Base-by-base conservation (phyloP, 2,113 vertebrate genomes). In the Anarhynchus alexandrinus region DNA sequence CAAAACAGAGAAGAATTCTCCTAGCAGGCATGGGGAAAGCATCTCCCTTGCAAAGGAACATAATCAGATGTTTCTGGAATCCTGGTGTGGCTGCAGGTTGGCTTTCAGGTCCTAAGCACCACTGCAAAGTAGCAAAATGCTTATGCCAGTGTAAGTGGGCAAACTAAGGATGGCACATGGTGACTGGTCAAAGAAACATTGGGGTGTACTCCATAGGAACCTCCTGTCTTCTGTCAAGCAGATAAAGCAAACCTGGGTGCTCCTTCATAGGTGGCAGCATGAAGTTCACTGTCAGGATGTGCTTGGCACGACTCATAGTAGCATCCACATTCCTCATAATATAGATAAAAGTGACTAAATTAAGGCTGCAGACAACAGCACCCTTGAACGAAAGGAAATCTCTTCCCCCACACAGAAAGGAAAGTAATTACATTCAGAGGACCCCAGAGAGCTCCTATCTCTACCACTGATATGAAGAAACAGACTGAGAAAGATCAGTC, bases 401-500 rank as follows among this genome's bases (percentile, higher is more conserved):
- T 93, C 79, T 83, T 88, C 26, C 51, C 66, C 29, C 1, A 5
- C 4, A 3, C 49, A 93, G 77, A 91, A 90, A 71, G 55, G 38
- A 84, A 96, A 59, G 54, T 59, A 92, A 94, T 92, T 93, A 69
- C 38, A 59, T 87, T 54, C 74, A n/a, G 51, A 82, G 70, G 25
- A 81, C 93, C 62, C 80, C 51, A 51, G 94, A 86, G 93, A 89
- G 26, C 64, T 91, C 58, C 74, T 87, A 12, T 92, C 87, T 95
- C 30, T 92, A 55, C 58, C 26, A 22, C 42, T 93, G 90, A 47
- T 78, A 47, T 6, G 36, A 86, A 90, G 54, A 86, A 96, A 90
- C 15, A 77, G 61, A 26, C 61, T 80, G 66, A 45, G 86, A 87
- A 94, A 92, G 90, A 94, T 94, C 87, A 67, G 34, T n/a, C 76